A percentile compares a stretch with the other conserved stretches of the same genome.
phyloP scores from a whole-genome alignment of 2,113 vertebrate genomes.

The Mellivora capensis region DNA sequence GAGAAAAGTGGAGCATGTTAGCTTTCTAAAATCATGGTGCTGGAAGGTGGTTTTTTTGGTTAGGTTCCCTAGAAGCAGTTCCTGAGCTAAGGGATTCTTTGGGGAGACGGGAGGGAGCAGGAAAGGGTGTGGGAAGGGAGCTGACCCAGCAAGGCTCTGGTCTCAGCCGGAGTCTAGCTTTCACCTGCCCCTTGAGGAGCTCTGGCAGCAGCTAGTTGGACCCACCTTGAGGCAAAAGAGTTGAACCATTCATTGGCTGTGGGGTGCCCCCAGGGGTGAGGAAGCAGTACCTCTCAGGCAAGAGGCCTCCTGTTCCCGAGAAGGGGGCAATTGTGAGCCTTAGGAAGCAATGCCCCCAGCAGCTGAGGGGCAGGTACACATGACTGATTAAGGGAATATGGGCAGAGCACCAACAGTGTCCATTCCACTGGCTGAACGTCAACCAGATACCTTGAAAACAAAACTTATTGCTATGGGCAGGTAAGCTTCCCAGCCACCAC shows the following conservation, averaged over 20 bases:
- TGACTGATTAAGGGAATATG: neutral
- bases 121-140: neutral
- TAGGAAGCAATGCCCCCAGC: neutral
- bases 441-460: neutral
- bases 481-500: neutral
- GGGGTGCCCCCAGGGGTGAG: neutral
- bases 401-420: neutral
- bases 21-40: conserved; percentile 1
- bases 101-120: neutral
- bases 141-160: neutral
- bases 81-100: neutral
- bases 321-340: neutral
- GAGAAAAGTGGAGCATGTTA: neutral
- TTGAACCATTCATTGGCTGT: neutral
- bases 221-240: neutral
- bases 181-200: neutral
- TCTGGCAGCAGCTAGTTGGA: neutral
- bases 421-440: neutral
- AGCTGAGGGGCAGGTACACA: neutral
- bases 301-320: neutral
- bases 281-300: neutral
- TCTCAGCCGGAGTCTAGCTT: neutral
- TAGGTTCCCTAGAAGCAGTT: neutral
- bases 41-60: neutral
- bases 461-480: neutral